Evolutionary conservation across 2,113 vertebrate genomes (phyloP), one percentile per base, ranked within the genome.

Genomic region (Muscicapa adusta): DNA sequence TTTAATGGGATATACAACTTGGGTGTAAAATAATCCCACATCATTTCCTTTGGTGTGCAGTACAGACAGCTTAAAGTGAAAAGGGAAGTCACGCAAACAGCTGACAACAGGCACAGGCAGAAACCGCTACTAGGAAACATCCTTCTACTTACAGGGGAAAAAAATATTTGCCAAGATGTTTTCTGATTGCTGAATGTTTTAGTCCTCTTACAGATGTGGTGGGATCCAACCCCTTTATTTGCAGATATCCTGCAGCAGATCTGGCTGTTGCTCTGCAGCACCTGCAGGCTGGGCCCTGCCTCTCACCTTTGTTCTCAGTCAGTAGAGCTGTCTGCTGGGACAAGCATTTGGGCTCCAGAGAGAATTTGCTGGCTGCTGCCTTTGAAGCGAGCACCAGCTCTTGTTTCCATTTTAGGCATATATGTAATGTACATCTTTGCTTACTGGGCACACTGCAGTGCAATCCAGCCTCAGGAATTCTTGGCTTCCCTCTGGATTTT

Each of bases 11-110:
- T 82, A 61, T 91, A 93, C 83, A 88, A 88, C 88, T 94, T 97
- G 95, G 92, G 95, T 96, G 94, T 95, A 96, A 96, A 97, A 94
- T 92, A 92, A 95, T 93, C 91, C 94, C 71, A 53, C 94, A 92
- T 96, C 47, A 47, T 96, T 91, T 95, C 73, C 94, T 89, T 74
- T 60, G 67, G 74, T 84, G 53, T 67, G 96, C 76, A 20, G 63
- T 84, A 92, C 77, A 89, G 94, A 85, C 66, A 88, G 82, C 85
- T 95, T 96, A 71, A 96, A 89, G 83, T 56, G 58, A 70, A 97
- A 94, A 93, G 48, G 77, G 70, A 94, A 93, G 94, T 94, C 91
- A 62, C 78, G 66, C 89, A 93, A 96, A 94, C 91, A 90, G 81
- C 60, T 66, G 12, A 78, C 36, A 20, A 80, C 0, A 26, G 87